A percentile compares a stretch with the other conserved stretches of the same genome.
Evolutionary conservation across 1,140 invertebrate genomes (phyloP).

Genomic region (Holotrichia oblita): DNA sequence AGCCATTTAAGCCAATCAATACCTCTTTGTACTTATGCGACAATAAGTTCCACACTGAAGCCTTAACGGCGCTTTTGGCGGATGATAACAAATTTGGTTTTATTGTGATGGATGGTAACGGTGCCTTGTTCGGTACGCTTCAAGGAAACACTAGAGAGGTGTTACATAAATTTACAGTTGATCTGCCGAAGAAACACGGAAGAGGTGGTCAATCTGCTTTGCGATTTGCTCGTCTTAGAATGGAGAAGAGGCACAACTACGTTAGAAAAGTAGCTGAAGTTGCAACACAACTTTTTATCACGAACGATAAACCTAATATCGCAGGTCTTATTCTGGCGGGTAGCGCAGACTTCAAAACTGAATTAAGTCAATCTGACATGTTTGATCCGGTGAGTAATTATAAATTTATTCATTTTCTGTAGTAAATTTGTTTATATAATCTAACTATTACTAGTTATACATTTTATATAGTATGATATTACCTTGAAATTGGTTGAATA

Average conservation of each 20-base stretch:
- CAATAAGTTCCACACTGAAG: conserved; percentile 99
- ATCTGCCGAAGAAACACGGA: conserved; percentile 99
- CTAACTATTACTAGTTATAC: too few species aligned
- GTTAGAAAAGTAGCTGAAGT: conserved; percentile 99
- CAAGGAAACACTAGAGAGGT: conserved; percentile 90
- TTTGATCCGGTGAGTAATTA: conserved; percentile 92
- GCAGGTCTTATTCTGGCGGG: conserved; percentile 97
- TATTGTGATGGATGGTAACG: conserved; percentile 99
- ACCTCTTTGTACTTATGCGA: conserved; percentile 99
- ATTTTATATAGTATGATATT: too few species aligned
- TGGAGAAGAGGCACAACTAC: conserved; percentile 99
- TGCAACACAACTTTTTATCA: conserved; percentile 96
- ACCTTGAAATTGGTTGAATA: too few species aligned
- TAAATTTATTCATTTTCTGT: too few species aligned
- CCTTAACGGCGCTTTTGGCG: conserved; percentile 94
- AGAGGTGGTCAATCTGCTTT: conserved; percentile 99
- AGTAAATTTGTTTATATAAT: too few species aligned
- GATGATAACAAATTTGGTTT: conserved; percentile 99
- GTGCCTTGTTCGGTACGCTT: conserved; percentile 98
- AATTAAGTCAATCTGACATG: conserved; percentile 99
- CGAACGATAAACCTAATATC: conserved; percentile 97
- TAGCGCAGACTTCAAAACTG: conserved; percentile 99
- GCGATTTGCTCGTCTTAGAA: conserved; percentile 98
- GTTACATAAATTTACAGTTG: conserved; percentile 98
- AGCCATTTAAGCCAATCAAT: conserved; percentile 99